Evolutionary conservation across 2,888 invertebrate species (phyloP).

Genomic region (Cerceris ruficornis): DNA sequence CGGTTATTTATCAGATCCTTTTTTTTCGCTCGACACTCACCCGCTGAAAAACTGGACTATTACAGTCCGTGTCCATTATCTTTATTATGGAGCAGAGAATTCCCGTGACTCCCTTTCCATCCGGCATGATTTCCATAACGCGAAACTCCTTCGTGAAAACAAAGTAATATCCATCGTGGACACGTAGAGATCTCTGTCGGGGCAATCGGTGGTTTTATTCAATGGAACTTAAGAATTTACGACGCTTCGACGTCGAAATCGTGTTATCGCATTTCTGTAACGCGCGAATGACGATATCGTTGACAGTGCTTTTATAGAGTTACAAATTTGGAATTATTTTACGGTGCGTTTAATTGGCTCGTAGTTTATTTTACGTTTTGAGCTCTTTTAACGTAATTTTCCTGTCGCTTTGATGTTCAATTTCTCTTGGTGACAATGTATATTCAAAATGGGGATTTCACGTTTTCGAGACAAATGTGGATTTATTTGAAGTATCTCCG

Average conservation of each 20-base stretch:
- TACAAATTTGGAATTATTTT: too few species aligned
- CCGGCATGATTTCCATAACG: not conserved
- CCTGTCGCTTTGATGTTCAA: too few species aligned
- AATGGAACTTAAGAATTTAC: not conserved
- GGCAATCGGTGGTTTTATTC: not conserved
- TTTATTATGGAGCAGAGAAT: constrained; percentile 36
- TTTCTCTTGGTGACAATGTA: too few species aligned
- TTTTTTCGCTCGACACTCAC: constrained; percentile 18
- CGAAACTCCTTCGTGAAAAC: constrained; percentile 1
- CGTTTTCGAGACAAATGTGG: too few species aligned
- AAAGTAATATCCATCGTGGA: not conserved
- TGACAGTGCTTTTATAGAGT: too few species aligned
- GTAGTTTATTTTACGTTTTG: too few species aligned
- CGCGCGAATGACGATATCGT: too few species aligned
- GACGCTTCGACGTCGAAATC: constrained; percentile 7
- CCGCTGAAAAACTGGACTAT: constrained; percentile 22
- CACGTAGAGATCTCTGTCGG: not conserved
- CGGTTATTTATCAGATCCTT: constrained; percentile 48
- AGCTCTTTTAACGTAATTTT: too few species aligned
- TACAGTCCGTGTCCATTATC: constrained; percentile 43
- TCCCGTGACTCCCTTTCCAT: constrained; percentile 22
- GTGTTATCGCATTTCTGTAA: not conserved
- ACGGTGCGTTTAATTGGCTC: too few species aligned
- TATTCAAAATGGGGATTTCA: too few species aligned
- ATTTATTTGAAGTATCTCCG: not conserved